phyloP scores from a whole-genome alignment of 1,140 invertebrate genomes.

The Monomorium pharaonis region DNA sequence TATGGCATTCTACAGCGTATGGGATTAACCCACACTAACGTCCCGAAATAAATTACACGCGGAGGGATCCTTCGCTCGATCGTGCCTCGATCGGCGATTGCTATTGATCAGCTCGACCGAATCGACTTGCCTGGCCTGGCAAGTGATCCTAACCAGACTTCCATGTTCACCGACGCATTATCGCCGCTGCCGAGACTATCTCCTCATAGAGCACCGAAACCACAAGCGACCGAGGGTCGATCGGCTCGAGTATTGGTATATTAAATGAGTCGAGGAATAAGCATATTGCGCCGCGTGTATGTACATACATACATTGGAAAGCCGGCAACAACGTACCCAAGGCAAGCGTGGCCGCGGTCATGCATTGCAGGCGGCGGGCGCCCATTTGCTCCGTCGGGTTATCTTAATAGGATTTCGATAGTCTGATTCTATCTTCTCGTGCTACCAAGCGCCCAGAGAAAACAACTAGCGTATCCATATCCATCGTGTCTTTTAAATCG shows the following conservation, averaged over 20 bases:
- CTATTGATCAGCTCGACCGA: constrained; percentile 42
- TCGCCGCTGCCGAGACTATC: constrained; percentile 13
- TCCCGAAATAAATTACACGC: constrained; percentile 48
- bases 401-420: constrained; percentile 64
- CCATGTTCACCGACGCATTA: constrained; percentile 37
- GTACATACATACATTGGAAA: neutral
- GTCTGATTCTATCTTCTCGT: constrained; percentile 49
- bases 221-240: constrained; percentile 11
- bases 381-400: constrained; percentile 44
- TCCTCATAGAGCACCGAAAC: constrained; percentile 48
- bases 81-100: constrained; percentile 31
- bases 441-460: constrained; percentile 40
- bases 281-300: neutral
- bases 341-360: neutral
- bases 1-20: constrained; percentile 19
- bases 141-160: constrained; percentile 33
- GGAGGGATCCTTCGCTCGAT: constrained; percentile 32
- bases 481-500: neutral
- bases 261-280: constrained; percentile 44
- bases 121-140: constrained; percentile 11
- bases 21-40: constrained; percentile 16
- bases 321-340: constrained; percentile 1
- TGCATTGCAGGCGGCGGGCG: constrained; percentile 23
- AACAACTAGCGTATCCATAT: neutral
- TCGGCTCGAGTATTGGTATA: constrained; percentile 15